Evolutionary conservation across 2,888 invertebrate genomes (phyloP).

Genomic region (Anaspis maculata): DNA sequence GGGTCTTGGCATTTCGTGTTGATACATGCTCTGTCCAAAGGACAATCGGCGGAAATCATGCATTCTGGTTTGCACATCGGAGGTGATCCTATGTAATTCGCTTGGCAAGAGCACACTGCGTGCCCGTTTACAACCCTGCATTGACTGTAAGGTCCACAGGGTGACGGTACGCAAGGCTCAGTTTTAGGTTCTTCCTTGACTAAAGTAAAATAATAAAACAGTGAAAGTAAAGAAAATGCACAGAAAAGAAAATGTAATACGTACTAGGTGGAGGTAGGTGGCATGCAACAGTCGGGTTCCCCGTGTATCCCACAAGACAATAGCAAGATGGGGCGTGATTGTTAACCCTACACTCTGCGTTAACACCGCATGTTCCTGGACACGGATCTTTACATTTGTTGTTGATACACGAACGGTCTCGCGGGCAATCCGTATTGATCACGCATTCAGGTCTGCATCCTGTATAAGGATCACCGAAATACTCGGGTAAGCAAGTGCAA

Average conservation of each 20-base stretch:
- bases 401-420: slow-evolving; percentile 70
- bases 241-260: slow-evolving; percentile 16
- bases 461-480: slow-evolving; percentile 80
- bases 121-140: slow-evolving; percentile 64
- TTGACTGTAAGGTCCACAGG: slow-evolving; percentile 70
- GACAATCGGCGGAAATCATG: slow-evolving; percentile 67
- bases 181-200: slow-evolving; percentile 40
- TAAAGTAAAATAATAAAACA: slow-evolving; percentile 30
- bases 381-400: slow-evolving; percentile 83
- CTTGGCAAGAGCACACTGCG: slow-evolving; percentile 72
- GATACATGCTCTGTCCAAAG: slow-evolving; percentile 64
- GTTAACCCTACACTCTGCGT: slow-evolving; percentile 69
- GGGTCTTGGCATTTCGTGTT: slow-evolving; percentile 68
- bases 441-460: slow-evolving; percentile 83
- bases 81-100: slow-evolving; percentile 66
- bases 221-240: slow-evolving; percentile 10
- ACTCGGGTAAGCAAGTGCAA: slow-evolving; percentile 72
- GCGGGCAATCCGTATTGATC: slow-evolving; percentile 71
- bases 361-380: slow-evolving; percentile 70
- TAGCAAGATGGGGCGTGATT: slow-evolving; percentile 78
- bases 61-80: slow-evolving; percentile 72
- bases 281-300: slow-evolving; percentile 57
- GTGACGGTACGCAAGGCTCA: slow-evolving; percentile 65
- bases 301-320: slow-evolving; percentile 69
- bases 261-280: slow-evolving; percentile 34